Evolutionary conservation across 1,140 invertebrate species (phyloP), one percentile per base, ranked within the genome.

Genomic region (Pomacea maculata): DNA sequence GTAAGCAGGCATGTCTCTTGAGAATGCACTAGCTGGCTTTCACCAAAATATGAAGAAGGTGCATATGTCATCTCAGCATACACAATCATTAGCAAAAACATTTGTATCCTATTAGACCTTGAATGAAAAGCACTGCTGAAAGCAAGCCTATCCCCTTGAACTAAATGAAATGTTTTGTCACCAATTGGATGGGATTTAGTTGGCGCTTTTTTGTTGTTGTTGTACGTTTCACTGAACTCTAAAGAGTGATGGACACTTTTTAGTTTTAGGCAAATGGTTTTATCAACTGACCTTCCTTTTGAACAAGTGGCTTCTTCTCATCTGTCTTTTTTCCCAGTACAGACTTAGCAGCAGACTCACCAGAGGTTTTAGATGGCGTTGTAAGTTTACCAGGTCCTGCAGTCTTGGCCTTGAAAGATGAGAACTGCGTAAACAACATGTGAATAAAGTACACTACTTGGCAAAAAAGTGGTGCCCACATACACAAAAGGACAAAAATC

Each of bases 401-500:
- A 45, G 85, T 89, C 80, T 90, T 90, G 14, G 89, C 89, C 88
- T 90, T 72, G 19, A 80, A 83, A 78, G 80, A 72, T 72, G 57
- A 81, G 67, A 73, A 81, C 67, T 73, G 80, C 45, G 52, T 61
- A 71, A 63, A 72, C 64, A 70, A 79, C 29, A 21, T 34, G n/a
- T 78, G 64, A 45, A 76, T n/a, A 19, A 76, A 76, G 61, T 10
- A 52, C 17, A 17, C 25, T 19, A 7, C 29, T 21, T 14, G 25
- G 25, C 19, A 9, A 34, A 67, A 81, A 12, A 12, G 11, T 17
- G 12, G 81, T 54, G n/a, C 78, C 17, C 29, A 79, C 14, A 67
- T 61, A 19, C 54, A 52, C 83, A 14, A 70, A 70, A 70, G 9
- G 29, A 70, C 12, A 70, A 70, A n/a, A 21, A 70, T 11, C 10